Percentiles rank a stretch among this genome's conserved stretches.
Evolutionary conservation across 1,140 invertebrate species (phyloP).

Genomic region (Cotesia typhae): DNA sequence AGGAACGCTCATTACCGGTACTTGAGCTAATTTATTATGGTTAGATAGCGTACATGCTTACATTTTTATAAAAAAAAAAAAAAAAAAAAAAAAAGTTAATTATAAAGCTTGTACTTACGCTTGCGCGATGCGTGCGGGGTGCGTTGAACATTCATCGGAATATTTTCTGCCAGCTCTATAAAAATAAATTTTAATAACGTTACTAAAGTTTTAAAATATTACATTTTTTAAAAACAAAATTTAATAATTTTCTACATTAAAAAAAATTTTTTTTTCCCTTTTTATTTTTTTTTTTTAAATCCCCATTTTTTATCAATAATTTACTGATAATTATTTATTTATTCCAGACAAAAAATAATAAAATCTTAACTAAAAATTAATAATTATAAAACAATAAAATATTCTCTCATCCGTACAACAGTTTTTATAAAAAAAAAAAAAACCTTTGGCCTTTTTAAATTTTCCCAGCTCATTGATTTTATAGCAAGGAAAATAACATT

Average conservation of each 20-base stretch:
- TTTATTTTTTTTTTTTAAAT: too few species aligned
- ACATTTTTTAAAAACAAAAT: too few species aligned
- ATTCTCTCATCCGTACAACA: too few species aligned
- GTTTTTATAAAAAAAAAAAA: not conserved
- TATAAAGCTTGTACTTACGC: conserved; percentile 71
- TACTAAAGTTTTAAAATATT: not conserved
- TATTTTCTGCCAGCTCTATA: conserved; percentile 85
- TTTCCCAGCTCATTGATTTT: conserved; percentile 3
- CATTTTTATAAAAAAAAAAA: conserved; percentile 7
- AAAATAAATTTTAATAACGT: conserved; percentile 32
- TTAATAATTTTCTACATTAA: too few species aligned
- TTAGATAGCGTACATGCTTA: conserved; percentile 28
- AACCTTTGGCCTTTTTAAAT: conserved; percentile 35
- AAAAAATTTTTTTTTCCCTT: too few species aligned
- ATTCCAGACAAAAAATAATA: too few species aligned
- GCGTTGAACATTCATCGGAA: conserved; percentile 81
- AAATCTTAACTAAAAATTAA: too few species aligned
- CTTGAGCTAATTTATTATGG: conserved; percentile 21
- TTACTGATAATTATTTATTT: too few species aligned
- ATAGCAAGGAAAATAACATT: not conserved
- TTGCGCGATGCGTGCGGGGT: conserved; percentile 82
- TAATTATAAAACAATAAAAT: too few species aligned
- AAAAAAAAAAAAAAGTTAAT: conserved; percentile 16
- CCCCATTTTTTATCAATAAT: too few species aligned
- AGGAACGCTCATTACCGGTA: conserved; percentile 34